Base-by-base conservation (phyloP, 1,140 invertebrate species). In the Drosophila mayri region DNA sequence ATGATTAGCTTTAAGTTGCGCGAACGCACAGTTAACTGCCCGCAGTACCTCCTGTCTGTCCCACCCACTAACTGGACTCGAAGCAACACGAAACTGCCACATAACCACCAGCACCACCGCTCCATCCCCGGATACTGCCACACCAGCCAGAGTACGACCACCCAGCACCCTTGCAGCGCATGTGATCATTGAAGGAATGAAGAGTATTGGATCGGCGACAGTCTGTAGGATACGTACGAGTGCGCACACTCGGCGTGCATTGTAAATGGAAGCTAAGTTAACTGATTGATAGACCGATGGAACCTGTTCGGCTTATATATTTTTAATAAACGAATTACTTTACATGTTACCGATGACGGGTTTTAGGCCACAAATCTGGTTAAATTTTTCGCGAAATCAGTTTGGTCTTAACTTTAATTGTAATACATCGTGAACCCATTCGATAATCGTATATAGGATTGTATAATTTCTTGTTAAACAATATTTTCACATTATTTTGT, bases 391-490 rank as follows among this genome's bases (percentile, higher is more conserved):
- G 59, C 68, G 68, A 74, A 74, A 81, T 81, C 70, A 78, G 30
- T 85, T 79, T 79, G 54, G 50, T 90, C 81, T 88, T 88, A 85
- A 79, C 75, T 90, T 88, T 83, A 87, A 74, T 79, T 85, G 38
- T 83, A 66, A 79, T 79, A 79, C 66, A 70, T 70, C 57, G 46
- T 55, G 35, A 71, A 87, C 75, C 83, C 78, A 65, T 71, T 65
- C 67, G 68, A 50, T 77, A 76, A 71, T 61, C 67, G 57, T 77
- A 70, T 79, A 65, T 70, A 76, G 52, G 81, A 66, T 60, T 82
- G 79, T 76, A 90, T 90, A 85, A 75, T 73, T 75, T 66, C 11
- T 68, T 88, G 85, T 84, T 88, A 81, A 84, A 90, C 81, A 90
- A 90, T 85, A 76, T 90, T 90, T 79, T 88, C 84, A 88, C 84